A percentile compares a stretch with the other conserved stretches of the same genome.
Conservation (phyloP, 2,113 vertebrate genomes). For the Paralichthys olivaceus region DNA sequence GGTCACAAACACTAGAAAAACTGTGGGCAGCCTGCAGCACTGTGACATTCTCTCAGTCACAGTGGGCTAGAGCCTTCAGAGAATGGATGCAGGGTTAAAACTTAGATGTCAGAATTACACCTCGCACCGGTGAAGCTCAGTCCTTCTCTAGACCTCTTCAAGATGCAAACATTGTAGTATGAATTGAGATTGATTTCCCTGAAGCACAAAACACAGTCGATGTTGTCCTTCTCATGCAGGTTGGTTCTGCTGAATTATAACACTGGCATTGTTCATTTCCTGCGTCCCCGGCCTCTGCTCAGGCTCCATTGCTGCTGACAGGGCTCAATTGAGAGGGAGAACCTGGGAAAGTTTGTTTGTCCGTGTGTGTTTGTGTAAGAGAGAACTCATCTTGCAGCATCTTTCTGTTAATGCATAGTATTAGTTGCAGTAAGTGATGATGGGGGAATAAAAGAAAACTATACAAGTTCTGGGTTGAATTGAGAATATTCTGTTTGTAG, state of each 20-base stretch:
- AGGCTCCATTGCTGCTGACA: slow-evolving; percentile 19
- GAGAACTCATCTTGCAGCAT: background rate
- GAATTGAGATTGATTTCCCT: slow-evolving; percentile 63
- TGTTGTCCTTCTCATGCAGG: slow-evolving; percentile 54
- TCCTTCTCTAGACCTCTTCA: slow-evolving; percentile 23
- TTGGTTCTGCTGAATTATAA: slow-evolving; percentile 56
- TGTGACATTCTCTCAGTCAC: no score
- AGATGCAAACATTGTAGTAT: slow-evolving; percentile 23
- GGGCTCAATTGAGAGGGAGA: slow-evolving; percentile 26
- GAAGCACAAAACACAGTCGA: slow-evolving; percentile 51
- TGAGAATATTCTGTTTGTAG: background rate
- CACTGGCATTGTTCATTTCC: slow-evolving; percentile 58
- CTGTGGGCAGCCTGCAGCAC: no score
- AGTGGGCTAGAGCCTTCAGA: background rate
- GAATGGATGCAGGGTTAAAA: background rate
- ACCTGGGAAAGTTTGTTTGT: slow-evolving; percentile 47
- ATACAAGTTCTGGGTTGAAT: background rate
- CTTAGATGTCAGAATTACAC: background rate
- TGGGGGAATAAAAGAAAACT: background rate
- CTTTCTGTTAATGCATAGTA: background rate
- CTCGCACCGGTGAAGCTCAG: no score
- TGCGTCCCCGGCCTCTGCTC: slow-evolving; percentile 52
- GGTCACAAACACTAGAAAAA: background rate
- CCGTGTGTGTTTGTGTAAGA: slow-evolving; percentile 21
- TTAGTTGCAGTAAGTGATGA: slow-evolving; percentile 25